Conservation (phyloP, 2,888 invertebrate species). For the Rotaria sp. region DNA sequence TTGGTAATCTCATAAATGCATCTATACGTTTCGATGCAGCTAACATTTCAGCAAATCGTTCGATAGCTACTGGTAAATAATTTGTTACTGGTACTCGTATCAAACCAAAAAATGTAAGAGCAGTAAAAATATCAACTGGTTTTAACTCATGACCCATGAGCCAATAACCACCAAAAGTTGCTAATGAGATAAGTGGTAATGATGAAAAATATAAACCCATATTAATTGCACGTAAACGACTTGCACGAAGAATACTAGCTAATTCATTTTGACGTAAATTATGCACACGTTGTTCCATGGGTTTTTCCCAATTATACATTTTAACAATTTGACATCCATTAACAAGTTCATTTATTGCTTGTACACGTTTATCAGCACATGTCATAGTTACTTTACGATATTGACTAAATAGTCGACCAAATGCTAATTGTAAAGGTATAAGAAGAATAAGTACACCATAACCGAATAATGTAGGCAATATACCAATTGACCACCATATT, state of each 20-base stretch:
- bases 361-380: conserved; percentile 69
- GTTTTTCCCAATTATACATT: conserved; percentile 90
- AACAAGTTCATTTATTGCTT: conserved; percentile 88
- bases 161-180: conserved; percentile 21
- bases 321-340: conserved; percentile 87
- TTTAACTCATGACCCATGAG: not conserved
- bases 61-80: conserved; percentile 22
- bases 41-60: conserved; percentile 16
- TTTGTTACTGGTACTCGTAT: not conserved
- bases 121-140: conserved; percentile 5
- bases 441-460: not conserved
- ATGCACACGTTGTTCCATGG: conserved; percentile 75
- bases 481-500: not conserved
- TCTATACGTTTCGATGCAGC: conserved; percentile 19
- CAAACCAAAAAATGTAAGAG: not conserved
- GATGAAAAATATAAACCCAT: conserved; percentile 47
- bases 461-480: conserved; percentile 1
- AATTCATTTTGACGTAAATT: conserved; percentile 65
- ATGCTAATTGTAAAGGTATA: conserved; percentile 1
- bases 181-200: not conserved
- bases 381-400: not conserved
- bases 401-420: conserved; percentile 5
- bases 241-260: conserved; percentile 58
- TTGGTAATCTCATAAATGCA: conserved; percentile 23
- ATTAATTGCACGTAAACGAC: conserved; percentile 59